Base-by-base conservation (phyloP, 2,888 invertebrate genomes). In the Parasteatoda lunata region DNA sequence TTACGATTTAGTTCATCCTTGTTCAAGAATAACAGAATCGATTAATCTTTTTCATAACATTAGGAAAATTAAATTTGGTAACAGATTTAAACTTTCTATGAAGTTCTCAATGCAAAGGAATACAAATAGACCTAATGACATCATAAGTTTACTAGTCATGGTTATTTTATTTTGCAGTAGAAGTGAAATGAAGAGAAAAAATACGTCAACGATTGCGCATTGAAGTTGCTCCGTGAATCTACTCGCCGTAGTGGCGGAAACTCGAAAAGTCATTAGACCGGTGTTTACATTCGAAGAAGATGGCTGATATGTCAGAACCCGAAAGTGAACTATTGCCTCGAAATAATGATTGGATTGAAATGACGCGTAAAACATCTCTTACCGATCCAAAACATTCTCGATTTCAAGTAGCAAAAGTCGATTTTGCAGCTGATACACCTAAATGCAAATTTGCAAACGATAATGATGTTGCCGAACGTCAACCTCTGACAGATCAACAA, bases 361-460 rank as follows among this genome's bases (percentile, higher is more conserved):
- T 88, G 85, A 77, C 80, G 45, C 81, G 88, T 1, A 88, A 82
- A 73, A 59, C 79, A 15, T 77, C 83, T 3, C 51, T 78, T 3
- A 72, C 78, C 0, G 80, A 85, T 80, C 88, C 83, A 0, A 87
- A 89, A 76, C 84, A 88, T 52, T 89, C 90, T 45, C 88, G 90
- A 5, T 90, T 90, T 80, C 90, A 90, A 70, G 90, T 90, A 75
- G 90, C 90, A n/a, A 90, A 90, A 87, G 90, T 90, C 4, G 90
- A 90, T 84, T 89, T 89, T 85, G 89, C 87, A 9, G 77, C 85
- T 52, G 88, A 86, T 52, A 79, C 82, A 15, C 82, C 78, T 6
- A 85, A 85, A 76, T 80, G 76, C 71, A 85, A 85, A 71, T 80
- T 76, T 71, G 72, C 77, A 52, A 64, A 48, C 13, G 75, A 83